Percentiles rank a stretch among this genome's conserved stretches.
These are phyloP conservation scores for Platysteira castanea DNA, from an alignment of 2,113 vertebrate species.

Conservation along the genomic window DNA sequence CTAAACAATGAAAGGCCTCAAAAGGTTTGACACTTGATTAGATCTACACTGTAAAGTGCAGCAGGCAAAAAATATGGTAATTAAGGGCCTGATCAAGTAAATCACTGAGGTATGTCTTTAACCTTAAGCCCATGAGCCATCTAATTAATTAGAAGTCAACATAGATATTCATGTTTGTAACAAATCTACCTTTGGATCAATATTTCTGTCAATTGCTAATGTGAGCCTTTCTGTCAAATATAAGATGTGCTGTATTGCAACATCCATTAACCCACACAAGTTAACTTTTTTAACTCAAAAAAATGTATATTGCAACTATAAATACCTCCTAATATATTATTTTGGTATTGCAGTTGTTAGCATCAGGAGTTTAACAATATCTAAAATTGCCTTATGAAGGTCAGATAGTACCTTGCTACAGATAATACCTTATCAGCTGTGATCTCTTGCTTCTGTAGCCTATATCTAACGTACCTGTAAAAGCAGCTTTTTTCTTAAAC, in stretches of 20 bases:
- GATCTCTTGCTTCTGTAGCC: background rate
- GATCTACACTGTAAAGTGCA: conserved; percentile 30
- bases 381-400: background rate
- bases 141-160: background rate
- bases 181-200: background rate
- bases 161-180: background rate
- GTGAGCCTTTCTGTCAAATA: background rate
- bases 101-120: conserved; percentile 8
- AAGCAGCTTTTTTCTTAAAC: background rate
- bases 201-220: background rate
- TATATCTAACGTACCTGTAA: background rate
- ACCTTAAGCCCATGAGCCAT: conserved; percentile 14
- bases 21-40: conserved; percentile 65
- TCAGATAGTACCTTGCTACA: background rate
- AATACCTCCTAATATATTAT: background rate
- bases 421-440: rapidly evolving
- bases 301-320: background rate
- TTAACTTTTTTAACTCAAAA: background rate
- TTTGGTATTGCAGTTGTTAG: background rate
- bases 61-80: conserved; percentile 49
- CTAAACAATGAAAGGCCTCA: conserved; percentile 62
- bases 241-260: background rate
- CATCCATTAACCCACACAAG: background rate
- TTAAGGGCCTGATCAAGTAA: conserved; percentile 46
- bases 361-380: background rate